Evolutionary conservation across 1,140 invertebrate genomes (phyloP).

Genomic region (Watersipora subatra): DNA sequence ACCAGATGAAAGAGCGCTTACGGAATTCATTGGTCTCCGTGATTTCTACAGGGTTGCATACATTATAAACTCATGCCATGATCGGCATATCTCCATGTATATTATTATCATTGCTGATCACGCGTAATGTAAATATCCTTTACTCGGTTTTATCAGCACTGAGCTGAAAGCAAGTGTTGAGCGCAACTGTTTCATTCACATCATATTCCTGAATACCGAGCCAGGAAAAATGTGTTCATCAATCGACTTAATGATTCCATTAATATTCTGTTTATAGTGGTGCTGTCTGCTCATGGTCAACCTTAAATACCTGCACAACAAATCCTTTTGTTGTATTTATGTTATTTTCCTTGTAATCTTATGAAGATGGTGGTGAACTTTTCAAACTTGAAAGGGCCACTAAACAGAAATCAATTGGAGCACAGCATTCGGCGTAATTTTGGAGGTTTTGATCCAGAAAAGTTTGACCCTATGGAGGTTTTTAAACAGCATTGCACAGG

Average conservation of each 20-base stretch:
- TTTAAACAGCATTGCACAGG: constrained; percentile 12
- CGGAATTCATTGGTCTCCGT: constrained; percentile 34
- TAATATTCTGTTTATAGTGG: not conserved
- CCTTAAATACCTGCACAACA: constrained; percentile 1
- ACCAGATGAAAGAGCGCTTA: constrained; percentile 12
- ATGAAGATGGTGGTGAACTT: constrained; percentile 29
- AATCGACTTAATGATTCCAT: not conserved
- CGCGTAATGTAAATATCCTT: too few relatives aligned
- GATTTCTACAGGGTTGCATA: constrained; percentile 33
- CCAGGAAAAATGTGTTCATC: not conserved
- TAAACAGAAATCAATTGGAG: constrained; percentile 18
- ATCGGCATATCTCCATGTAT: too few relatives aligned
- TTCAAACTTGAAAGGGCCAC: constrained; percentile 11
- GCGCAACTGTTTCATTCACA: not conserved
- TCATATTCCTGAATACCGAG: not conserved
- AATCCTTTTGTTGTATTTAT: not conserved
- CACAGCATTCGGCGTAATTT: constrained; percentile 27
- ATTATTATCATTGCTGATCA: too few relatives aligned
- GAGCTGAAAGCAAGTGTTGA: too few relatives aligned
- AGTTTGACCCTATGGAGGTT: constrained; percentile 16
- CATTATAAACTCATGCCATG: too few relatives aligned
- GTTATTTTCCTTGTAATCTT: constrained; percentile 14
- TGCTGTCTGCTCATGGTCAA: not conserved
- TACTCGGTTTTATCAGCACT: too few relatives aligned
- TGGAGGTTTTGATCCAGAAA: constrained; percentile 21